Conservation (phyloP, 2,113 vertebrate genomes). For the Thermophis baileyi region DNA sequence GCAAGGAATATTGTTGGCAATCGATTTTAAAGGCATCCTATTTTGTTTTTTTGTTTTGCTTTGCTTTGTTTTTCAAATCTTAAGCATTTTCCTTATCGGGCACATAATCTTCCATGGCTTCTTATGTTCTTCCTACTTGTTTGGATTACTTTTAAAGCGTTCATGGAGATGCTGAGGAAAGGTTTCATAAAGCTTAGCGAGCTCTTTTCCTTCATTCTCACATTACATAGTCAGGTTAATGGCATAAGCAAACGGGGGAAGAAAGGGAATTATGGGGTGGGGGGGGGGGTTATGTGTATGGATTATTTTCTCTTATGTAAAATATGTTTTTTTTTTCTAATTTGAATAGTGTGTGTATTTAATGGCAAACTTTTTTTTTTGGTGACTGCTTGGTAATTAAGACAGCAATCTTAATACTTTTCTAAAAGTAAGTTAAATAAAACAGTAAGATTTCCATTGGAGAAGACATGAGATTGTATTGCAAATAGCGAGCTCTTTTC, state of each 20-base stretch:
- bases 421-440: neutral
- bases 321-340: constrained; percentile 48
- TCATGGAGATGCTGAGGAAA: constrained; percentile 37
- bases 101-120: constrained; percentile 61
- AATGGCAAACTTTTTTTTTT: constrained; percentile 35
- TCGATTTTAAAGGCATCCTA: constrained; percentile 70
- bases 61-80: constrained; percentile 35
- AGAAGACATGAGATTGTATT: neutral
- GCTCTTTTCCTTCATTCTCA: constrained; percentile 45
- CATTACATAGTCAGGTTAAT: constrained; percentile 38
- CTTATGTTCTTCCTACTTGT: constrained; percentile 53
- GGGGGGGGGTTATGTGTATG: neutral
- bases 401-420: neutral
- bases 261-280: constrained; percentile 11
- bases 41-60: constrained; percentile 24
- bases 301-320: constrained; percentile 62
- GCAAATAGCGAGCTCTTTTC: too few relatives aligned
- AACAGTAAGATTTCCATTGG: neutral
- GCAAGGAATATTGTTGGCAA: constrained; percentile 67
- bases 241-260: constrained; percentile 57
- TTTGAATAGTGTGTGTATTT: neutral
- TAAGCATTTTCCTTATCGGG: constrained; percentile 67
- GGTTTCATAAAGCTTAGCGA: constrained; percentile 49
- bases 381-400: neutral
- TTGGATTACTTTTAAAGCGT: constrained; percentile 61